Evolutionary conservation across 2,888 invertebrate species (phyloP).

Genomic region (Ligdia adustata): DNA sequence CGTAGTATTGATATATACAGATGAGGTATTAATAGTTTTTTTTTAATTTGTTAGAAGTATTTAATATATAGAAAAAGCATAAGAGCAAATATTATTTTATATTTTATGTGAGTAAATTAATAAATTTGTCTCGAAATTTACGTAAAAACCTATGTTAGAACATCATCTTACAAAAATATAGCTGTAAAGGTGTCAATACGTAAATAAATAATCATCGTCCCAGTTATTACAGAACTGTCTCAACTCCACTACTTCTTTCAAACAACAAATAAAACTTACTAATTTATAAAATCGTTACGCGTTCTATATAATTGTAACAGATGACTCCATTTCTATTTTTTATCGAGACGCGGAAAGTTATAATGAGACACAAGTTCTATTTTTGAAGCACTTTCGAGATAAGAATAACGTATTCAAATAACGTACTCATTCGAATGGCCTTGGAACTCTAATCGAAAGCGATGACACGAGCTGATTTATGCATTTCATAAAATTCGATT

Average conservation of each 20-base stretch:
- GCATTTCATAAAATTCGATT: slow-evolving; percentile 63
- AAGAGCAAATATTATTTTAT: no score
- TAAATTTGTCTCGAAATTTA: no score
- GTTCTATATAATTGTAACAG: slow-evolving; percentile 57
- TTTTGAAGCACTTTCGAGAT: slow-evolving; percentile 72
- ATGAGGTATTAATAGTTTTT: no score
- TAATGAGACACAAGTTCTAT: slow-evolving; percentile 74
- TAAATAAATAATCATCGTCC: slow-evolving; percentile 28
- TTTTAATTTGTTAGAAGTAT: no score
- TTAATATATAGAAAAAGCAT: no score
- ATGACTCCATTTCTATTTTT: slow-evolving; percentile 77
- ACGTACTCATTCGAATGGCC: slow-evolving; percentile 63
- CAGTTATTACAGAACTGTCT: slow-evolving; percentile 35
- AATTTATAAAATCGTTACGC: slow-evolving; percentile 47
- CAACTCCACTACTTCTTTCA: slow-evolving; percentile 50
- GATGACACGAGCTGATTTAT: slow-evolving; percentile 79
- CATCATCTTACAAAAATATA: slow-evolving; percentile 6
- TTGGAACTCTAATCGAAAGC: slow-evolving; percentile 77
- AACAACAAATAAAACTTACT: slow-evolving; percentile 39
- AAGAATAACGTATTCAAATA: slow-evolving; percentile 68
- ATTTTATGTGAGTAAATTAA: no score
- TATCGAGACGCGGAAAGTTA: slow-evolving; percentile 72
- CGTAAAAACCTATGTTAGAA: background rate
- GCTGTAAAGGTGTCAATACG: slow-evolving; percentile 12
- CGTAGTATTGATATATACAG: no score